These are phyloP conservation scores for Parauchenoglanis punctatus DNA, from an alignment of 2,797 vertebrate species.

Conservation along the genomic window DNA sequence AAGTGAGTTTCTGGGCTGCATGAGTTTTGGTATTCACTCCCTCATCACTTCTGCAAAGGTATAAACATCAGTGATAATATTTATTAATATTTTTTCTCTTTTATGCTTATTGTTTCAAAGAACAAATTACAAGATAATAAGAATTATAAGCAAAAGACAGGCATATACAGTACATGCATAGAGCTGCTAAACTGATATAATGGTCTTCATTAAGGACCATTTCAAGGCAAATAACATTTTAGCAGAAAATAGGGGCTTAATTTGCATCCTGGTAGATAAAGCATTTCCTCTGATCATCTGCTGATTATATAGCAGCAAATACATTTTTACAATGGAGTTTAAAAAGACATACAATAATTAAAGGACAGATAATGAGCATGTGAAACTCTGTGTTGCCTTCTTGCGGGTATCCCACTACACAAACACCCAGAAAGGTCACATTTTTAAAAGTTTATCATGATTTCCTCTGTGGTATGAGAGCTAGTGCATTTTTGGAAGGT, in stretches of 20 bases:
- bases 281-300: slow-evolving; percentile 23
- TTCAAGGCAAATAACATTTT: background rate
- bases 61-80: slow-evolving; percentile 37
- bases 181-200: background rate
- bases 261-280: slow-evolving; percentile 30
- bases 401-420: background rate
- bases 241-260: background rate
- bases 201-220: background rate
- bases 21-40: slow-evolving; percentile 59
- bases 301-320: slow-evolving; percentile 28
- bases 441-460: background rate
- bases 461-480: background rate
- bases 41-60: slow-evolving; percentile 78
- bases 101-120: background rate
- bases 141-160: background rate
- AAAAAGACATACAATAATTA: slow-evolving; percentile 47
- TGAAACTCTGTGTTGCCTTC: slow-evolving; percentile 25
- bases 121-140: background rate
- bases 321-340: slow-evolving; percentile 36
- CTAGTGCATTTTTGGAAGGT: slow-evolving; percentile 4
- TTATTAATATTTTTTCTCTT: too few species aligned
- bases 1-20: slow-evolving; percentile 77
- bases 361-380: slow-evolving; percentile 14
- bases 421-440: background rate
- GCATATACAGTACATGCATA: background rate